Base-by-base conservation (phyloP, 2,797 vertebrate genomes). In the Chaenodraco wilsoni region DNA sequence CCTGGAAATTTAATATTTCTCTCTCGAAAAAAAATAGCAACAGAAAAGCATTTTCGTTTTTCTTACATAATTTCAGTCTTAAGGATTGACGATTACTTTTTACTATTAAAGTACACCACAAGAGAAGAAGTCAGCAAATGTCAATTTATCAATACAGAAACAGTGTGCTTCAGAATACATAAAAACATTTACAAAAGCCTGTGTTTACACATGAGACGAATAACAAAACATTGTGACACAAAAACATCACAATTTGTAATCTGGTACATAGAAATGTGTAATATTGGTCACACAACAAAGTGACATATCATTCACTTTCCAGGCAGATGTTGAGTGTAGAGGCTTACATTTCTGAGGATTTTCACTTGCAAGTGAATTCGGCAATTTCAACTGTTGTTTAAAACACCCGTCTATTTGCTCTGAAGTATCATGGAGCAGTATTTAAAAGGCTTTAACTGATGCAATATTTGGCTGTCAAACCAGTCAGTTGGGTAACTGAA, bases 181-280 rank as follows among this genome's bases (percentile, higher is more conserved):
- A 72, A 16, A 84, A 81, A 74, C 66, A 71, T 74, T 78, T 82
- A 69, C 33, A 90, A 89, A 91, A 79, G 59, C 54, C 62, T 66
- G 49, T 64, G 49, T 64, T 23, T 31, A 68, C 64, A 80, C 9
- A 57, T 60, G 31, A 67, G 23, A 79, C 11, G 27, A 62, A 50
- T 73, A 81, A 85, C 65, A 75, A 82, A 55, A 76, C 48, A 54
- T 45, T 62, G 64, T 73, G 77, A 88, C 55, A 84, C 6, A 56
- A 80, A 82, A 82, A 76, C 16, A 82, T 73, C 63, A 84, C 72
- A 80, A 69, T 41, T 40, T 49, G 19, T 65, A 45, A 69, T 70
- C 50, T 55, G 57, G 12, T 37, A 45, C 5, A 37, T 19, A 19
- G 4, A 66, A 23, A 64, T 58, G 3, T 15, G 2, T 43, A 3